Percentiles rank a stretch among this genome's conserved stretches.
These are phyloP conservation scores for Morinoia aosen DNA, from an alignment of 2,888 invertebrate genomes.

Conservation along the genomic window DNA sequence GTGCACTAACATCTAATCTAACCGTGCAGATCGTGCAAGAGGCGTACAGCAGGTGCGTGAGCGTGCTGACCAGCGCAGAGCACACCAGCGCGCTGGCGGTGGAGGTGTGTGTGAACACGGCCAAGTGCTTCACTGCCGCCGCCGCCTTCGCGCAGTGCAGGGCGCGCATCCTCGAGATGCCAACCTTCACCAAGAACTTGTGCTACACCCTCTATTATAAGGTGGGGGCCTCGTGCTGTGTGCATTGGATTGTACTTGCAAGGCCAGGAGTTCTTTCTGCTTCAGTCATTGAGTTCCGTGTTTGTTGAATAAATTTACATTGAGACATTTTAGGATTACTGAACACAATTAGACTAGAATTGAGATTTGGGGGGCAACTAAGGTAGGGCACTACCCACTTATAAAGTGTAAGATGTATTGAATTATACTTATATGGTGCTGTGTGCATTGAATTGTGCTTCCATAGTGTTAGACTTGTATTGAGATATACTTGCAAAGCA, in stretches of 20 bases:
- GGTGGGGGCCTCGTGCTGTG: conserved; percentile 73
- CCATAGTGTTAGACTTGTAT: too few species aligned
- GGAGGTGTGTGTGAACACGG: conserved; percentile 91
- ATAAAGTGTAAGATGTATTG: too few species aligned
- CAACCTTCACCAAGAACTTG: conserved; percentile 88
- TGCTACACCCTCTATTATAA: conserved; percentile 88
- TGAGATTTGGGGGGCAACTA: too few species aligned
- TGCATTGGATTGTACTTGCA: conserved; percentile 2
- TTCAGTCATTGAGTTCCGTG: too few species aligned
- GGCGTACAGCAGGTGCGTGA: conserved; percentile 94
- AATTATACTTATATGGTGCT: too few species aligned
- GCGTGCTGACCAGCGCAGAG: conserved; percentile 86
- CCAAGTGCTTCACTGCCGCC: conserved; percentile 94
- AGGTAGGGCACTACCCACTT: too few species aligned
- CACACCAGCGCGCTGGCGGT: conserved; percentile 83
- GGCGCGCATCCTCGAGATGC: conserved; percentile 87
- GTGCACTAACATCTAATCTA: neutral
- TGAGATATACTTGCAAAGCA: too few species aligned
- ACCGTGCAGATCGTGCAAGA: conserved; percentile 78
- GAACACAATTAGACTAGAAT: too few species aligned
- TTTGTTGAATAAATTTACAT: too few species aligned
- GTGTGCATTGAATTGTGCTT: too few species aligned
- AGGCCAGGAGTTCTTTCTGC: too few species aligned
- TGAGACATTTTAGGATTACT: too few species aligned
- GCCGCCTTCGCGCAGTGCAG: conserved; percentile 93